A percentile compares a stretch with the other conserved stretches of the same genome.
Conservation (phyloP, 2,113 vertebrate species). For the Solea solea region DNA sequence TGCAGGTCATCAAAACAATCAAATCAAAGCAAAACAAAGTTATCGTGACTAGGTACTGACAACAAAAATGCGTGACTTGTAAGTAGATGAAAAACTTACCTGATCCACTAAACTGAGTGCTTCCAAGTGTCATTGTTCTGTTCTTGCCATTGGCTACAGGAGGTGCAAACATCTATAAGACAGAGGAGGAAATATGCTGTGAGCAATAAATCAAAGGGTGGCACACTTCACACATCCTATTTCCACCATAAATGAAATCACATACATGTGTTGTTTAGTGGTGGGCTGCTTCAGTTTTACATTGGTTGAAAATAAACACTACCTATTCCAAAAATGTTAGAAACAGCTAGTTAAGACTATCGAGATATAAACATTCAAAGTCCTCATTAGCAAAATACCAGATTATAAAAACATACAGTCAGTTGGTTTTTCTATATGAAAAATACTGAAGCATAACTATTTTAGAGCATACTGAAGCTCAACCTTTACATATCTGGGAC, state of each 20-base stretch:
- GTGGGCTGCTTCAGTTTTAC: background rate
- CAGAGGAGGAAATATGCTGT: constrained; percentile 50
- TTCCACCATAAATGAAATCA: constrained; percentile 49
- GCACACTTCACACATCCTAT: constrained; percentile 67
- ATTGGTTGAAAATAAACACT: background rate
- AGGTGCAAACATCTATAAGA: constrained; percentile 96
- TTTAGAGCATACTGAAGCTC: background rate
- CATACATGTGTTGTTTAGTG: constrained; percentile 11
- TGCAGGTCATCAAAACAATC: no score
- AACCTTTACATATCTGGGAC: background rate
- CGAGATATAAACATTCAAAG: background rate
- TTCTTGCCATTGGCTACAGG: constrained; percentile 97
- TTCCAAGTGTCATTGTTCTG: constrained; percentile 91
- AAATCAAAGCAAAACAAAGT: no score
- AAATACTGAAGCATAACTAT: background rate
- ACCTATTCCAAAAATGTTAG: background rate
- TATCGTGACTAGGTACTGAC: no score
- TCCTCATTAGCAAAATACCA: constrained; percentile 1
- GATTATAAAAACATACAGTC: background rate
- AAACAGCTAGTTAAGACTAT: background rate
- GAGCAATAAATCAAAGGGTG: constrained; percentile 50
- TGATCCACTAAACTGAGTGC: constrained; percentile 92
- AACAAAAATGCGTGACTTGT: no score
- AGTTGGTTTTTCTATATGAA: background rate
- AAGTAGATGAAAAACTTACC: constrained; percentile 79